Percentiles rank a stretch among this genome's conserved stretches.
Evolutionary conservation across 2,888 invertebrate species (phyloP).

Genomic region (Cancer borealis): DNA sequence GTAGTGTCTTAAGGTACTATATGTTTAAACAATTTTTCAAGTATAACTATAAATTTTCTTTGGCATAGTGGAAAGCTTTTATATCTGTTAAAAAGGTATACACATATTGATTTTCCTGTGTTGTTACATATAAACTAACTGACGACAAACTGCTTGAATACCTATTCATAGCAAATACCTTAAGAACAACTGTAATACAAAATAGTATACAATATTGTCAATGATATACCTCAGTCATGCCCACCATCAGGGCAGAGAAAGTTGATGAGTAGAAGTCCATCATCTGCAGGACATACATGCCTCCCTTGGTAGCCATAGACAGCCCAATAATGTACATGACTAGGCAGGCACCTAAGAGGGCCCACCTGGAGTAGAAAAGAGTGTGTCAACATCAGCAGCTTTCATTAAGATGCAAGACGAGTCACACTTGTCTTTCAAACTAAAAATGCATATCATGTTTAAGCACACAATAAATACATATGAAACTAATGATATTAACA

Average conservation of each 20-base stretch:
- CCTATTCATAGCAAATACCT: neutral
- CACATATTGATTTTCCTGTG: neutral
- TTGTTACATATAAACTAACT: neutral
- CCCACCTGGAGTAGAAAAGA: slow-evolving; percentile 69
- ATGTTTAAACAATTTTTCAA: neutral
- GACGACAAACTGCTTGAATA: neutral
- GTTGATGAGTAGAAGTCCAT: slow-evolving; percentile 77
- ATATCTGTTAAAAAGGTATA: neutral
- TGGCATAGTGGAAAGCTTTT: neutral
- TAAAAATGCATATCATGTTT: slow-evolving; percentile 45
- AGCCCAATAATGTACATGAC: slow-evolving; percentile 76
- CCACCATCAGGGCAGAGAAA: slow-evolving; percentile 77
- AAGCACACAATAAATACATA: slow-evolving; percentile 57
- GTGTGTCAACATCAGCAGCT: slow-evolving; percentile 15
- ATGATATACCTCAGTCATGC: slow-evolving; percentile 73
- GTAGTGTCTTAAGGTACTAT: neutral
- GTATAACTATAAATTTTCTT: neutral
- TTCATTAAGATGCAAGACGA: slow-evolving; percentile 6
- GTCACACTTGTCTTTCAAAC: slow-evolving; percentile 52
- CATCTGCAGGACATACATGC: slow-evolving; percentile 77
- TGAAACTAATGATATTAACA: slow-evolving; percentile 58
- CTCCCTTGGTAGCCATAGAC: slow-evolving; percentile 76
- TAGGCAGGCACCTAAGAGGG: slow-evolving; percentile 71
- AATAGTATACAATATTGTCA: neutral
- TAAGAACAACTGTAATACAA: neutral